Evolutionary conservation across 2,888 invertebrate genomes (phyloP).

Genomic region (Antheraea yamamai): DNA sequence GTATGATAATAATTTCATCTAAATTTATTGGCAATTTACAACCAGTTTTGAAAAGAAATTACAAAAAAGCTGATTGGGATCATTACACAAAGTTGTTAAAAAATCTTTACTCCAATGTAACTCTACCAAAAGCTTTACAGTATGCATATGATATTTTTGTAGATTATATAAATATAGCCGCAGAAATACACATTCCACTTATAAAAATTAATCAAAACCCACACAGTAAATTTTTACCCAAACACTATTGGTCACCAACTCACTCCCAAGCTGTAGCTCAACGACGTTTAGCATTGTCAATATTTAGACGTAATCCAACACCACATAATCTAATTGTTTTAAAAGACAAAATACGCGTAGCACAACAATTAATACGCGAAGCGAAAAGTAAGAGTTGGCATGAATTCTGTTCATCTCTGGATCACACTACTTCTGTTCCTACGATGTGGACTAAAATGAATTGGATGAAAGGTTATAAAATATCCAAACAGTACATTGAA

Average conservation of each 20-base stretch:
- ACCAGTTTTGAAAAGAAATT: conserved; percentile 16
- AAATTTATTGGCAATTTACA: background rate
- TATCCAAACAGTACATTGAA: no score
- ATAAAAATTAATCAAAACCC: conserved; percentile 18
- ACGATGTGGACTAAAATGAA: no score
- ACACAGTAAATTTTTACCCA: conserved; percentile 18
- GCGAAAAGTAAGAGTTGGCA: background rate
- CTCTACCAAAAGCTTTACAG: conserved; percentile 8
- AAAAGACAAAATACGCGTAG: background rate
- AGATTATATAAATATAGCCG: conserved; percentile 18
- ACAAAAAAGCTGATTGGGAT: conserved; percentile 24
- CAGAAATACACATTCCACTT: conserved; percentile 22
- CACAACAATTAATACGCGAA: background rate
- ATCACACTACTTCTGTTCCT: no score
- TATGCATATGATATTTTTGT: conserved; percentile 13
- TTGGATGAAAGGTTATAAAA: no score
- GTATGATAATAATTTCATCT: conserved; percentile 23
- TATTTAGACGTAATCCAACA: conserved; percentile 24
- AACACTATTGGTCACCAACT: conserved; percentile 19
- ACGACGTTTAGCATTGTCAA: conserved; percentile 22
- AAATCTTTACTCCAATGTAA: background rate
- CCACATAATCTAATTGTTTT: background rate
- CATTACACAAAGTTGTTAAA: conserved; percentile 14
- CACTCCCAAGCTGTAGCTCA: conserved; percentile 22
- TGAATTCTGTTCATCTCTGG: no score